Percentiles rank a stretch among this genome's conserved stretches.
phyloP scores from a whole-genome alignment of 2,113 vertebrate genomes.

The Calyptommatus sinebrachiatus region DNA sequence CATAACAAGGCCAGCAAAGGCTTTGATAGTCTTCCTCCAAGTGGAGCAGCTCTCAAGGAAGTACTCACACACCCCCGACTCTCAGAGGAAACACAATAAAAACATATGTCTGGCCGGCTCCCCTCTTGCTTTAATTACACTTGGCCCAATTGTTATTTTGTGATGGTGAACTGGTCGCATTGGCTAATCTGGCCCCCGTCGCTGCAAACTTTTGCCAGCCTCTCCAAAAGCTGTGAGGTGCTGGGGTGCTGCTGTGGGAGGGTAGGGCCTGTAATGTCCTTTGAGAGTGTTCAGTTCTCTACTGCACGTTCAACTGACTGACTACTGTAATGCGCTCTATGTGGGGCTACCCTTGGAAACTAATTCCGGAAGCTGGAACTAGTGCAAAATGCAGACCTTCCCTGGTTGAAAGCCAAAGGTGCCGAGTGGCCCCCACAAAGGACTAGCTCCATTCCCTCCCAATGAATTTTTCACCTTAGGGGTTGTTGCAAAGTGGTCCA shows the following conservation, averaged over 20 bases:
- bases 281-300: not conserved
- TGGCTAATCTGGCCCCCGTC: not conserved
- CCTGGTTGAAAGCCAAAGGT: too few species aligned
- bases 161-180: rapidly evolving
- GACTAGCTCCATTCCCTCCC: too few species aligned
- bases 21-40: conserved; percentile 40
- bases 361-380: too few species aligned
- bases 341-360: too few species aligned
- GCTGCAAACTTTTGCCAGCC: too few species aligned
- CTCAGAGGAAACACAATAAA: not conserved
- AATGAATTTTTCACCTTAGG: too few species aligned
- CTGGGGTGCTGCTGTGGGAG: too few species aligned
- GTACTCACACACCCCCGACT: rapidly evolving
- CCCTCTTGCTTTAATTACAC: conserved; percentile 36
- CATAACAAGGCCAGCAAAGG: conserved; percentile 8
- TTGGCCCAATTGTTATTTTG: not conserved
- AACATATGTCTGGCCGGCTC: conserved; percentile 28
- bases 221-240: not conserved
- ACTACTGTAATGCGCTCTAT: too few species aligned
- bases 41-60: not conserved
- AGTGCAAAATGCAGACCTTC: too few species aligned
- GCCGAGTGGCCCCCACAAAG: too few species aligned
- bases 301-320: too few species aligned
- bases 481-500: too few species aligned
- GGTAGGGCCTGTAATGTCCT: not conserved